Percentiles rank a stretch among this genome's conserved stretches.
These are phyloP conservation scores for Onychostoma macrolepis DNA, from an alignment of 2,113 vertebrate genomes.

Conservation along the genomic window DNA sequence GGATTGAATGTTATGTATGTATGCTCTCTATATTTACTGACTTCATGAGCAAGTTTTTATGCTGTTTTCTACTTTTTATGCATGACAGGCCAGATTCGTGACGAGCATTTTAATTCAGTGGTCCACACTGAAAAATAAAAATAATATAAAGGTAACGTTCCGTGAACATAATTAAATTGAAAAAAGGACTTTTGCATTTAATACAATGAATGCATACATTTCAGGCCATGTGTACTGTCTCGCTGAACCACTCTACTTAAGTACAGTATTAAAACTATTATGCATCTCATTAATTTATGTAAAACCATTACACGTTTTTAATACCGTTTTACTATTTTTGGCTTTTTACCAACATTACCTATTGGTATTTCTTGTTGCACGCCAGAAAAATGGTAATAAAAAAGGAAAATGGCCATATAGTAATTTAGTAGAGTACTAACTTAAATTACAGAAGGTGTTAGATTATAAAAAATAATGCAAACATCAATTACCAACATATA, in stretches of 20 bases:
- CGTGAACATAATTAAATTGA: too few species aligned
- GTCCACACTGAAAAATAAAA: neutral
- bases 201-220: neutral
- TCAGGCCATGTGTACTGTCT: neutral
- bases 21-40: neutral
- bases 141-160: too few species aligned
- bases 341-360: neutral
- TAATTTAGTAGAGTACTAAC: neutral
- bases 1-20: neutral
- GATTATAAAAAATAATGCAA: neutral
- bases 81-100: neutral
- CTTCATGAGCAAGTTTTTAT: neutral
- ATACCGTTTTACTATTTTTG: neutral
- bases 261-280: neutral
- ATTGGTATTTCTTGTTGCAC: neutral
- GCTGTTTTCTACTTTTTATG: neutral
- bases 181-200: neutral
- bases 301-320: neutral
- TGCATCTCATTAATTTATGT: neutral
- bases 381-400: neutral
- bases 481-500: neutral
- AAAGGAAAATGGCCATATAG: neutral
- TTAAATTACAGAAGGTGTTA: neutral
- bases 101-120: neutral
- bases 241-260: neutral